Base-by-base conservation (phyloP, 2,888 invertebrate genomes). In the Polydrusus tereticollis region DNA sequence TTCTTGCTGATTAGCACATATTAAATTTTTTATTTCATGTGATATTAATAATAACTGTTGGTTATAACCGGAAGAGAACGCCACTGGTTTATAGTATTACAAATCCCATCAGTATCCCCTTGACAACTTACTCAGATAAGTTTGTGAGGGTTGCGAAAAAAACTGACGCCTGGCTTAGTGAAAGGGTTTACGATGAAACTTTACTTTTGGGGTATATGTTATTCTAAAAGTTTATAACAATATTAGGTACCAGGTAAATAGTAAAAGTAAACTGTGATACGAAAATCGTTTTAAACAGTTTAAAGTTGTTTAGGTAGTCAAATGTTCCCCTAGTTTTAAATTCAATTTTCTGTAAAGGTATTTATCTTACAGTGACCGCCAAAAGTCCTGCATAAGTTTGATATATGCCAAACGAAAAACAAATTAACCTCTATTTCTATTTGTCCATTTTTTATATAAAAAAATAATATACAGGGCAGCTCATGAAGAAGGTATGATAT, bases 41-140 rank as follows among this genome's bases (percentile, higher is more conserved):
- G 33, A 33, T 10, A 33, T 6, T 1, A 33, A 10, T 57, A 6
- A 16, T 57, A n/a, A 20, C 18, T 41, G 4, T n/a, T 20, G 7
- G 20, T 20, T 20, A 14, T 41, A 12, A 33, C 18, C 18, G 38
- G 29, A 29, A 23, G 1, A 16, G 29, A 10, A 36, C 65, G 64
- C 64, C 65, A 59, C 70, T 65, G 64, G 3, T 14, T 29, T 16
- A 62, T 64, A 29, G 50, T 50, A 18, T 58, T 70, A 38, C 65
- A 73, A 73, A 73, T 73, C 64, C 60, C 45, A 65, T 73, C 73
- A 73, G 73, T 63, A 59, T 69, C 73, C 69, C 69, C 65, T 64
- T 69, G 69, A 73, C 66, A 69, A 73, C 65, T 73, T 41, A 38
- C 47, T 59, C 72, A 57, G 64, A 72, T 68, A 72, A 72, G 47